Evolutionary conservation across 2,888 invertebrate species (phyloP), one percentile per base, ranked within the genome.

Genomic region (Dichetophora obliterata): DNA sequence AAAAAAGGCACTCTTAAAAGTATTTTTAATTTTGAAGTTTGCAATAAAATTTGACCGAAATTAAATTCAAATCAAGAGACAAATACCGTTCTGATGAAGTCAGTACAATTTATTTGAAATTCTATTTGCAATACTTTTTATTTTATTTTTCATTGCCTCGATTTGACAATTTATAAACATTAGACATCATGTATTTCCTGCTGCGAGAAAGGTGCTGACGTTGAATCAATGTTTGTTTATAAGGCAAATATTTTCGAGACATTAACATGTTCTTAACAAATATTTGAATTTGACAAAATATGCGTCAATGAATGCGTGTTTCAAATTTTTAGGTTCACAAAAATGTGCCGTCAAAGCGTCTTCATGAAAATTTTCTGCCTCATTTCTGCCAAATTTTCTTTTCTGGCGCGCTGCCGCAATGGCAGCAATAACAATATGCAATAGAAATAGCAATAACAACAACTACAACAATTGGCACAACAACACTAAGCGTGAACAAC

Each of bases 171-270:
- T 37, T 43, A 11, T 43, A 43, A 11, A 43, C 14, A 11, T 11
- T 2, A 43, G 43, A 43, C 43, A 43, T n/a, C n/a, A 43, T 43
- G 14, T 43, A 43, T 43, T 11, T 11, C 11, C 43, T 11, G 11
- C 43, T 14, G 6, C 14, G 11, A 11, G 43, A 11, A 43, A 14
- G 5, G 43, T 43, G 43, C 43, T 43, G 11, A 6, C 11, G 27
- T 50, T 50, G 24, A 66, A 48, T 66, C 66, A 66, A 66, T 2
- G 43, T 31, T 14, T 24, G 24, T 68, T 68, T 50, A 24, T 24
- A 50, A 43, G n/a, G 31, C 48, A 68, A 68, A 68, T 68, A 68
- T 68, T 68, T 68, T 48, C 52, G 37, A 19, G 22, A 34, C 54
- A 70, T 19, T 31, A 54, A 31, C 34, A 57, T n/a, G 37, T 68